Evolutionary conservation across 1,140 invertebrate genomes (phyloP).

Genomic region (Mya arenaria): DNA sequence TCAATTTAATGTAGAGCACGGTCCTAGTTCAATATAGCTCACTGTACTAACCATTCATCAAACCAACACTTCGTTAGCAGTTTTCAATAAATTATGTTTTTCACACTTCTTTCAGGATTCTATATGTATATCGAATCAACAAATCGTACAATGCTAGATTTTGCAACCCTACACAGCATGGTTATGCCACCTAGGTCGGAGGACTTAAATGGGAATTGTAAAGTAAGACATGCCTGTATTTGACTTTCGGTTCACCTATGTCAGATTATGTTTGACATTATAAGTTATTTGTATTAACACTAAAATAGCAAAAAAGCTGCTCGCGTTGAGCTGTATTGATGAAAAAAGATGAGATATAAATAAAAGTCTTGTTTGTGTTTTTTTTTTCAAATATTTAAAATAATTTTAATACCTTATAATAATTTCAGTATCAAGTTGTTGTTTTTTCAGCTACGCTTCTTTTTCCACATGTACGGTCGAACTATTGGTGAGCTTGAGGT

Average conservation of each 20-base stretch:
- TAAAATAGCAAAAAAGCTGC: not conserved
- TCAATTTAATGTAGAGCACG: not conserved
- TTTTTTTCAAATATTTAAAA: not conserved
- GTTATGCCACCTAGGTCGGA: constrained; percentile 23
- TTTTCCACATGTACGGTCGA: constrained; percentile 39
- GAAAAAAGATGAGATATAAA: not conserved
- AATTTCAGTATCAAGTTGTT: not conserved
- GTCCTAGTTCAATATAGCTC: not conserved
- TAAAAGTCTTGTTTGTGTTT: not conserved
- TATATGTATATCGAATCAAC: constrained; percentile 38
- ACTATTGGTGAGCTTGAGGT: not conserved
- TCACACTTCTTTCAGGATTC: constrained; percentile 18
- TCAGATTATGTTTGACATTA: not conserved
- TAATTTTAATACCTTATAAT: too few relatives aligned
- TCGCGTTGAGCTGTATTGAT: not conserved
- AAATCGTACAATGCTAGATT: not conserved
- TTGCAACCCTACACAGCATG: constrained; percentile 13
- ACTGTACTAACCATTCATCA: not conserved
- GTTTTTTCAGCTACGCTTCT: constrained; percentile 34
- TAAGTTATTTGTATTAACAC: not conserved
- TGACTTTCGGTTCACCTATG: not conserved
- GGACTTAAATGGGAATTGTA: not conserved
- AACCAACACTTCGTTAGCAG: not conserved
- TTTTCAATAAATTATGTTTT: not conserved
- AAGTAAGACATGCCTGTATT: not conserved